phyloP scores from a whole-genome alignment of 2,888 invertebrate species.

The Heliconius sara region DNA sequence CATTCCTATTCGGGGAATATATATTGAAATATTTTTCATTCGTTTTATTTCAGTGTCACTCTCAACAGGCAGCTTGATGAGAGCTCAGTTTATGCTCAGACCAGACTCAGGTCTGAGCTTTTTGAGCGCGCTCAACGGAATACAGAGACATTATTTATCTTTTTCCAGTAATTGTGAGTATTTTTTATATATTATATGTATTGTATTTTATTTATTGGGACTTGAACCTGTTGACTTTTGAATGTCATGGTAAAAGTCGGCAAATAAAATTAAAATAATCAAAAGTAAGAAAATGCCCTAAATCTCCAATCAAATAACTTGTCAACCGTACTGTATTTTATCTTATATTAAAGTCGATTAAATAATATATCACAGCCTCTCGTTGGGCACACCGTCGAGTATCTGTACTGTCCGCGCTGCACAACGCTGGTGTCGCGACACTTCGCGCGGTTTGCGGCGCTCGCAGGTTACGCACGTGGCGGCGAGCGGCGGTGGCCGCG shows the following conservation, averaged over 20 bases:
- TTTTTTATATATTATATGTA: background rate
- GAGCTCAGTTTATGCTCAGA: slow-evolving; percentile 57
- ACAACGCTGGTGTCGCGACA: background rate
- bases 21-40: background rate
- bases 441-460: slow-evolving; percentile 22
- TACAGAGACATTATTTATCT: slow-evolving; percentile 65
- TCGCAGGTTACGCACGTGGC: slow-evolving; percentile 45
- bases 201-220: background rate
- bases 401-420: slow-evolving; percentile 13
- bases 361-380: background rate
- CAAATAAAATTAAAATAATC: no score
- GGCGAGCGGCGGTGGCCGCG: slow-evolving; percentile 52
- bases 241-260: background rate
- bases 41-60: slow-evolving; percentile 59
- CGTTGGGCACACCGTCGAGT: background rate
- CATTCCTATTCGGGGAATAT: no score
- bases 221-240: no score
- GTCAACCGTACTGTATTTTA: no score
- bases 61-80: slow-evolving; percentile 63
- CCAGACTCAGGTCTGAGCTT: slow-evolving; percentile 43
- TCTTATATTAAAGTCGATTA: background rate
- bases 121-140: slow-evolving; percentile 55
- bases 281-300: no score
- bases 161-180: slow-evolving; percentile 57
- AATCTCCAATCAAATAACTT: no score